A percentile compares a stretch with the other conserved stretches of the same genome.
phyloP scores from a whole-genome alignment of 92 coral and sea anemone species.

The Epizoanthus fatuus region DNA sequence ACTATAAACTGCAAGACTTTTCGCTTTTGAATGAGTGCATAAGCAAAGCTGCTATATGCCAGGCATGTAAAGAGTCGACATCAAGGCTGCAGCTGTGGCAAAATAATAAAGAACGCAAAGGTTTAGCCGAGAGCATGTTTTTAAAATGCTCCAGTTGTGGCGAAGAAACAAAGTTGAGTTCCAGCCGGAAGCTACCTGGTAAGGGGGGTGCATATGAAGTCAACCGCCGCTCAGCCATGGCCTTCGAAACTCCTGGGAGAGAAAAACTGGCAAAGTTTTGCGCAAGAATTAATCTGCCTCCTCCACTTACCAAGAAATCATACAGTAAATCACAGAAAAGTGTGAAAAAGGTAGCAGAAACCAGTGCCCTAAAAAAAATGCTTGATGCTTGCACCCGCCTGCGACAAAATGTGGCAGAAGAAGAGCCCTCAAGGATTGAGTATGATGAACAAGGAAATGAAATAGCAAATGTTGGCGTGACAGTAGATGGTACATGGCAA shows the following conservation, averaged over 20 bases:
- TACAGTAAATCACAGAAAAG: conserved; percentile 11
- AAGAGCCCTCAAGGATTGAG: not conserved
- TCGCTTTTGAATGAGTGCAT: not conserved
- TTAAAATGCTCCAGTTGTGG: no score
- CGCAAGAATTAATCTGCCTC: conserved; percentile 26
- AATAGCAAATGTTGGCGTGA: conserved; percentile 34
- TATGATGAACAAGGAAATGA: conserved; percentile 6
- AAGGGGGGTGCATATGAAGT: conserved; percentile 13
- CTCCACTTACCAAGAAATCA: conserved; percentile 12
- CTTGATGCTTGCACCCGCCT: not conserved
- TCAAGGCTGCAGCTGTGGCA: no score
- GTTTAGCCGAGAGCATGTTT: no score
- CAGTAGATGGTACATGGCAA: conserved; percentile 63
- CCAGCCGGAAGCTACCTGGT: conserved; percentile 21
- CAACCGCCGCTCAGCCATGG: conserved; percentile 11
- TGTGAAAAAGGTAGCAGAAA: not conserved
- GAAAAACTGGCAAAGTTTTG: conserved; percentile 24
- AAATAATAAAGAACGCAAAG: no score
- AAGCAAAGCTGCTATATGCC: no score
- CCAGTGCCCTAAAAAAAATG: not conserved
- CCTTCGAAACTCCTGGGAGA: conserved; percentile 13
- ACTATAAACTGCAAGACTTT: no score
- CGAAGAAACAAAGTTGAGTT: not conserved
- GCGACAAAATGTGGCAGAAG: not conserved
- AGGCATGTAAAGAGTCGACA: no score